Percentiles rank a stretch among this genome's conserved stretches.
phyloP scores from a whole-genome alignment of 2,888 invertebrate species.

The Coleophora flavipennella region DNA sequence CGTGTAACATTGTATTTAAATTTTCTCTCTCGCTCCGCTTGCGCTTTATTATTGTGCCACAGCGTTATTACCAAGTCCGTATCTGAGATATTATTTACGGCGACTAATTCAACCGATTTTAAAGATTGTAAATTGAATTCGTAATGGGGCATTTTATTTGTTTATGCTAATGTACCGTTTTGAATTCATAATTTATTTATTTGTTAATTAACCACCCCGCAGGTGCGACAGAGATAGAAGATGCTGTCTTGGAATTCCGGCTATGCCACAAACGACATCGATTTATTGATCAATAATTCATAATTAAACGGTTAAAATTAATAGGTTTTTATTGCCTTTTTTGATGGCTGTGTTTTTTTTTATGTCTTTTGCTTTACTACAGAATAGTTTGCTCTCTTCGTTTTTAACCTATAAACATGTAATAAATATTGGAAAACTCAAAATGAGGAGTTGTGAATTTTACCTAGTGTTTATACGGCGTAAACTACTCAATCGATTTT shows the following conservation, averaged over 20 bases:
- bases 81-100: slow-evolving; percentile 64
- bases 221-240: slow-evolving; percentile 27
- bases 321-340: slow-evolving; percentile 17
- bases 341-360: slow-evolving; percentile 21
- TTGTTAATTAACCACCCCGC: slow-evolving; percentile 35
- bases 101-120: slow-evolving; percentile 66
- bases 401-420: too few relatives aligned
- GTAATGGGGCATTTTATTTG: slow-evolving; percentile 71
- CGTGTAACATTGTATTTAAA: too few relatives aligned
- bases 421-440: too few relatives aligned
- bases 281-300: slow-evolving; percentile 59
- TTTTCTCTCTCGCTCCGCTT: too few relatives aligned
- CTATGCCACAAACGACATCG: slow-evolving; percentile 25
- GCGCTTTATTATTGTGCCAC: slow-evolving; percentile 11
- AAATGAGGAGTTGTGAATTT: too few relatives aligned
- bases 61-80: slow-evolving; percentile 45
- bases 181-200: slow-evolving; percentile 24
- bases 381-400: too few relatives aligned
- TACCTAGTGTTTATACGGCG: too few relatives aligned
- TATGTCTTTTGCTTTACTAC: too few relatives aligned
- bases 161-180: slow-evolving; percentile 69
- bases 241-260: slow-evolving; percentile 1
- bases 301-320: slow-evolving; percentile 50
- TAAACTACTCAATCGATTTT: too few relatives aligned
- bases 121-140: slow-evolving; percentile 71